Evolutionary conservation across 1,140 invertebrate species (phyloP), one percentile per base, ranked within the genome.

Genomic region (Drosophila nannoptera): DNA sequence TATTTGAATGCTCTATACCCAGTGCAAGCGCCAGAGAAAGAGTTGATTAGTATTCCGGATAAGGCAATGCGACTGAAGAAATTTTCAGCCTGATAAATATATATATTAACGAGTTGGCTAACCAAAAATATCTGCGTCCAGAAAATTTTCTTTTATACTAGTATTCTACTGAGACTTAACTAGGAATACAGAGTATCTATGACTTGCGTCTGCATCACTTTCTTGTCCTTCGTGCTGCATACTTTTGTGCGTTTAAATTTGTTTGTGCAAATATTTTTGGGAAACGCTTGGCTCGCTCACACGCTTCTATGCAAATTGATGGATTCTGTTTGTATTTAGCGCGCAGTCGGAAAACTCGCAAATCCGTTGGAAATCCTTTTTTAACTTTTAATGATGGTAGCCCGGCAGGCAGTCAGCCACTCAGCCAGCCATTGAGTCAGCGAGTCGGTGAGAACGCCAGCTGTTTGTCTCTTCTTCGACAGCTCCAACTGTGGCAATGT

Each of bases 291-390:
- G 43, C 43, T 62, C 50, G 46, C 50, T 42, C 66, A 40, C 54
- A 56, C 73, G 46, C 63, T 54, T 78, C 56, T 83, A 82, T 82
- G 78, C 74, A 82, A 82, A 82, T 82, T 84, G 53, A 69, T 69
- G 67, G 67, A 46, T 65, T 69, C 46, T 64, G 63, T 60, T 71
- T 60, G 62, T 50, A 35, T 67, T 60, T 36, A 29, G 46, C 36
- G 36, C 67, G 55, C 53, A 77, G 76, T 72, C 56, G 42, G 46
- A 68, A 56, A 83, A 76, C 83, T 81, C 73, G 76, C 78, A 84
- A 84, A 84, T 86, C 81, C 81, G 76, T 84, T 86, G 73, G 81
- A 84, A 84, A 84, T 84, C 80, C 80, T 86, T 84, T 56, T 84
- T 84, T 84, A 84, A 84, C 81, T 84, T 84, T 84, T 84, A 86